A percentile compares a stretch with the other conserved stretches of the same genome.
Conservation (phyloP, 1,140 invertebrate genomes). For the Nomia melanderi region DNA sequence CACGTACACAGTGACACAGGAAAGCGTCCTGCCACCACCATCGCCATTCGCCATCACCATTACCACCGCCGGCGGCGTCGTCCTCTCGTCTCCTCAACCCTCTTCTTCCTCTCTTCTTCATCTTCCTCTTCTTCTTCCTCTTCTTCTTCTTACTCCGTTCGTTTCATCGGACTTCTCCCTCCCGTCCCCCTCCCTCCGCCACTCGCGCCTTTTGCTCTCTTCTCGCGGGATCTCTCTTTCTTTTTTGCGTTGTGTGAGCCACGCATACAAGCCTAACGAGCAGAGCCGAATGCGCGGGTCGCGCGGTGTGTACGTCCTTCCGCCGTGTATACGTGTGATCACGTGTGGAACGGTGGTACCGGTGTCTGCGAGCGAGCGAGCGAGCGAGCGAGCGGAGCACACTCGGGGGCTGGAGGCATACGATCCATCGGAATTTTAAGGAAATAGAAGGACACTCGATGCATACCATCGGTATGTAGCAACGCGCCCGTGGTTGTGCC, state of each 20-base stretch:
- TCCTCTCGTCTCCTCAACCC: conserved; percentile 56
- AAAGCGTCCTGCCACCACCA: conserved; percentile 68
- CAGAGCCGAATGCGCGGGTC: conserved; percentile 21
- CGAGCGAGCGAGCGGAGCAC: conserved; percentile 34
- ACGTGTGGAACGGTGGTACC: conserved; percentile 7
- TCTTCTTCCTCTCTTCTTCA: conserved; percentile 51
- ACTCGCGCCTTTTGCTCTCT: too few species aligned
- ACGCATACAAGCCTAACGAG: conserved; percentile 52
- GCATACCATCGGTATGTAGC: conserved; percentile 69
- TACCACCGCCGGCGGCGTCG: conserved; percentile 73
- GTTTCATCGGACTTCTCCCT: conserved; percentile 19
- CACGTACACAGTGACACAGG: conserved; percentile 41
- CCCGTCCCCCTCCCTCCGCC: conserved; percentile 18
- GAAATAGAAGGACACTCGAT: conserved; percentile 75
- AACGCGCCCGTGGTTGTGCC: conserved; percentile 49
- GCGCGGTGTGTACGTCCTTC: too few species aligned
- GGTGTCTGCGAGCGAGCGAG: conserved; percentile 31
- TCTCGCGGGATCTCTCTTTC: conserved; percentile 6
- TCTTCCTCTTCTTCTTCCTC: conserved; percentile 37
- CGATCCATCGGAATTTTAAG: conserved; percentile 75
- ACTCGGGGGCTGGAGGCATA: conserved; percentile 52
- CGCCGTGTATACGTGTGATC: conserved; percentile 22
- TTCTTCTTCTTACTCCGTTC: conserved; percentile 23
- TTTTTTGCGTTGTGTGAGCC: conserved; percentile 42
- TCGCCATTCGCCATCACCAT: conserved; percentile 78